Percentiles rank a stretch among this genome's conserved stretches.
phyloP scores from a whole-genome alignment of 2,113 vertebrate species.

The Sander lucioperca region DNA sequence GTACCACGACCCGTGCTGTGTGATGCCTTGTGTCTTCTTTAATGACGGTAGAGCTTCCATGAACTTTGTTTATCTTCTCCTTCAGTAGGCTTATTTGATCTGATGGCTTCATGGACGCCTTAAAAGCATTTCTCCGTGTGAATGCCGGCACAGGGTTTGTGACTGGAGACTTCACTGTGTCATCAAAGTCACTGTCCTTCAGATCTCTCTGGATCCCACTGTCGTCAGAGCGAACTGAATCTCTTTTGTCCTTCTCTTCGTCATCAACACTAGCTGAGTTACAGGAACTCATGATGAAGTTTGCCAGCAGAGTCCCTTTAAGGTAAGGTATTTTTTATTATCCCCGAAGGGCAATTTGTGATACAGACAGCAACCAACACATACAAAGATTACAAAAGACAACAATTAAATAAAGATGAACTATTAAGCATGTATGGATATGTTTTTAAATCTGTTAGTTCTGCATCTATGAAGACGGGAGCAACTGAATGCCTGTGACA shows the following conservation, averaged over 20 bases:
- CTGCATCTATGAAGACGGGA: too few species aligned
- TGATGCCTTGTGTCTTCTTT: conserved; percentile 74
- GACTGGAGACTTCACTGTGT: neutral
- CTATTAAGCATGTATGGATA: too few species aligned
- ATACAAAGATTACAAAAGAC: too few species aligned
- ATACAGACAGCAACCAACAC: too few species aligned
- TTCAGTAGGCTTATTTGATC: conserved; percentile 77
- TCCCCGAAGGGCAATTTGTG: too few species aligned
- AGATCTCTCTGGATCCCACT: conserved; percentile 87
- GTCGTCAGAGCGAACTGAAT: conserved; percentile 85
- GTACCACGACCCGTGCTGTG: conserved; percentile 86
- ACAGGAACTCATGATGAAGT: conserved; percentile 72
- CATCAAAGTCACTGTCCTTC: conserved; percentile 35
- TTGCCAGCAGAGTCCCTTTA: conserved; percentile 87
- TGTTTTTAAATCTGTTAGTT: too few species aligned
- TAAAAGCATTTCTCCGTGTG: conserved; percentile 82
- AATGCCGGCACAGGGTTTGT: accelerated
- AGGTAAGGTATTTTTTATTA: too few species aligned
- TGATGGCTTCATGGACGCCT: conserved; percentile 62
- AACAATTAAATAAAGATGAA: too few species aligned
- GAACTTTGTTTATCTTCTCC: conserved; percentile 50
- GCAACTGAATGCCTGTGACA: too few species aligned
- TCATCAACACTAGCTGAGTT: conserved; percentile 14
- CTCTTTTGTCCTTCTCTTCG: conserved; percentile 21
- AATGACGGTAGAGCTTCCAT: conserved; percentile 39